phyloP scores from a whole-genome alignment of 2,888 invertebrate species.

The Gryllus longicercus region DNA sequence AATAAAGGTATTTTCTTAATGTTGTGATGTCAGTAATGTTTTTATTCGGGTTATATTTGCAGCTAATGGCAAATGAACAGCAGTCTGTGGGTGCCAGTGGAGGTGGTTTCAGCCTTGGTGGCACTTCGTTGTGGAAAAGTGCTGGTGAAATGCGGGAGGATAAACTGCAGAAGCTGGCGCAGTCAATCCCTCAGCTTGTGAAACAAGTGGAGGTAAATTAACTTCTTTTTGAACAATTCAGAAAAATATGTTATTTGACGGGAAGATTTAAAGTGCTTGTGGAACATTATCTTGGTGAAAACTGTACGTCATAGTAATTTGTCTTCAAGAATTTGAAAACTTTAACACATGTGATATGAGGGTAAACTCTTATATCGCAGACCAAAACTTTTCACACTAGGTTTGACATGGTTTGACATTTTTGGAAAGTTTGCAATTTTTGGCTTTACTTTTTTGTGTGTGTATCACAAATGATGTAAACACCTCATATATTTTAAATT shows the following conservation, averaged over 20 bases:
- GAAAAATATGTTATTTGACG: too few relatives aligned
- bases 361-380: too few relatives aligned
- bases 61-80: constrained; percentile 28
- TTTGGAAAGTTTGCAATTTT: too few relatives aligned
- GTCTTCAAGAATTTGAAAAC: too few relatives aligned
- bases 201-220: constrained; percentile 42
- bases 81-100: not conserved
- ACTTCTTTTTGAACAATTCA: too few relatives aligned
- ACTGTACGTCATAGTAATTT: too few relatives aligned
- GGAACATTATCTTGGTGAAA: too few relatives aligned
- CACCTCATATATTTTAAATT: constrained; percentile 11
- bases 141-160: constrained; percentile 55
- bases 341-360: too few relatives aligned
- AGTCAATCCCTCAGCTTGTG: constrained; percentile 40
- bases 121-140: constrained; percentile 54
- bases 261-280: too few relatives aligned
- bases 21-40: not conserved
- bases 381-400: too few relatives aligned
- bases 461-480: constrained; percentile 12
- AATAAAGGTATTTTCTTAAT: not conserved
- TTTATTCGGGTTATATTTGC: not conserved
- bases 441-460: too few relatives aligned
- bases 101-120: constrained; percentile 24
- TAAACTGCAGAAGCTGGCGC: constrained; percentile 50
- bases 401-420: too few relatives aligned